Evolutionary conservation across 2,113 vertebrate genomes (phyloP).

Genomic region (Lycaon pictus): DNA sequence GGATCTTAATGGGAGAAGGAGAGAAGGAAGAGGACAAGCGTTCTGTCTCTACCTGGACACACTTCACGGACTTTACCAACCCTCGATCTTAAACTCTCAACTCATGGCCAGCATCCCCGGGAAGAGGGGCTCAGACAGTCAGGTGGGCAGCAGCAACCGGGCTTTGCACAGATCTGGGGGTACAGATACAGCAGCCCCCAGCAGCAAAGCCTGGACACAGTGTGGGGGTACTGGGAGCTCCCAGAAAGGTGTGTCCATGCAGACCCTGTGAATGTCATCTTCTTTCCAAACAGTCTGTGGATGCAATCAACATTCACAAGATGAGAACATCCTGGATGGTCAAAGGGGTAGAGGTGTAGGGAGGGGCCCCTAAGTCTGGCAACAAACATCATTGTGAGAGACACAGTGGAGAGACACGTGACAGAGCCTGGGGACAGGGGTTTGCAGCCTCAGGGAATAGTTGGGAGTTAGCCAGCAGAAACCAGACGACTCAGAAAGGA

Average conservation of each 20-base stretch:
- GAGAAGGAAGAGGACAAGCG: neutral
- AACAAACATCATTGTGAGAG: neutral
- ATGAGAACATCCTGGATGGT: neutral
- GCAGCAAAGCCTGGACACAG: neutral
- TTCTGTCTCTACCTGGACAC: neutral
- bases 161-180: neutral
- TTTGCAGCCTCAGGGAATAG: neutral
- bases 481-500: neutral
- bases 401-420: neutral
- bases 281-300: neutral
- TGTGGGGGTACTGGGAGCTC: accelerated
- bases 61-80: accelerated
- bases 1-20: neutral
- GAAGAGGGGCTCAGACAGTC: neutral
- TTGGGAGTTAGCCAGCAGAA: neutral
- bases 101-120: neutral
- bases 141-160: neutral
- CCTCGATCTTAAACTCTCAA: neutral
- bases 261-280: neutral
- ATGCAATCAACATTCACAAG: neutral
- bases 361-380: no score
- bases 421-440: no score
- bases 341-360: neutral
- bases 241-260: neutral
- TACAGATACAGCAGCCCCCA: accelerated